Conservation (phyloP, 2,113 vertebrate genomes). For the Gallinago jamesoni region DNA sequence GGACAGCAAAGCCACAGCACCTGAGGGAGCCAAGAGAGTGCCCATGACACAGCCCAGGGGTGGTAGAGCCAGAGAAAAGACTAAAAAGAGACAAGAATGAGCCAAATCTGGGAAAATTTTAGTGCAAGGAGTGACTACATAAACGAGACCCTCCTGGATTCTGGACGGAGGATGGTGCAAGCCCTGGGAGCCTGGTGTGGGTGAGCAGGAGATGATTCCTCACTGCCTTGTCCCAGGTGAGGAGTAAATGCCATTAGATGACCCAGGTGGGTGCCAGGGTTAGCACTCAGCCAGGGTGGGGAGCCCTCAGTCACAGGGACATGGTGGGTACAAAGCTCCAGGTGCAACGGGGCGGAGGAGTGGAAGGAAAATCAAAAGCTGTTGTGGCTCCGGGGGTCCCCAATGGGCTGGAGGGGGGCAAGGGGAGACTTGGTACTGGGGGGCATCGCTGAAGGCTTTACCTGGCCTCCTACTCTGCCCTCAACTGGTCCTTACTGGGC, state of each 20-base stretch:
- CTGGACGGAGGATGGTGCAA: not conserved
- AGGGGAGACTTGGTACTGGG: rapidly evolving
- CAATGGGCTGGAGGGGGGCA: not conserved
- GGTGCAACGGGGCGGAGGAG: not conserved
- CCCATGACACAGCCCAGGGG: not conserved
- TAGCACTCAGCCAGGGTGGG: not conserved
- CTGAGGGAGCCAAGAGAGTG: not conserved
- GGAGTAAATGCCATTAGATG: not conserved
- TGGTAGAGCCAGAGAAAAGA: not conserved
- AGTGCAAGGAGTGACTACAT: not conserved
- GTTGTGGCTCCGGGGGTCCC: not conserved
- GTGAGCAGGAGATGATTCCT: not conserved
- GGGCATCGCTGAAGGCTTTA: not conserved
- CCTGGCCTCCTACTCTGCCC: not conserved
- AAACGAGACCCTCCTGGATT: not conserved
- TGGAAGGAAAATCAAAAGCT: not conserved
- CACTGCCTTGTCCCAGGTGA: not conserved
- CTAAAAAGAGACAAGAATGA: not conserved
- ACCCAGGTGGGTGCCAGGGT: not conserved
- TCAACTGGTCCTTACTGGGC: not conserved
- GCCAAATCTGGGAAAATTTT: not conserved
- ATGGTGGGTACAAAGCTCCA: not conserved
- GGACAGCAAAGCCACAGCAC: not conserved
- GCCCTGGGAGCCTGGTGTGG: not conserved
- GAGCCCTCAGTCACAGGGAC: not conserved